phyloP scores from a whole-genome alignment of 2,797 vertebrate genomes.

The Parambassis ranga region DNA sequence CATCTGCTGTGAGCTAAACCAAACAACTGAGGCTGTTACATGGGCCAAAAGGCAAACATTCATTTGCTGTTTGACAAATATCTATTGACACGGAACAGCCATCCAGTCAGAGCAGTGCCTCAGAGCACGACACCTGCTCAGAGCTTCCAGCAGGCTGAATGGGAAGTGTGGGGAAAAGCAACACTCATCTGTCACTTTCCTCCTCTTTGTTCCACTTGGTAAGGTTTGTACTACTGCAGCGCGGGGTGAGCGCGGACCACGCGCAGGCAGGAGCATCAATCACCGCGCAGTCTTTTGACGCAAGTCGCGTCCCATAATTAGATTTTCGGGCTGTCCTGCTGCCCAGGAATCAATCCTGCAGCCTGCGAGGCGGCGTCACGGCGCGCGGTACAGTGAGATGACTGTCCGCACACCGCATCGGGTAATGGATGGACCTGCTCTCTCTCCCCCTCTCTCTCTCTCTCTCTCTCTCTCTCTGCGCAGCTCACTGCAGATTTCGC shows the following conservation, averaged over 20 bases:
- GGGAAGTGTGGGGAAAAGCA: slow-evolving; percentile 6
- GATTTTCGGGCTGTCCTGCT: slow-evolving; percentile 66
- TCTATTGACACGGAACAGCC: slow-evolving; percentile 22
- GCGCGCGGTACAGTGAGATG: neutral
- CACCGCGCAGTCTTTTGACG: slow-evolving; percentile 61
- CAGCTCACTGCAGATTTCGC: slow-evolving; percentile 52
- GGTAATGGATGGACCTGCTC: slow-evolving; percentile 2
- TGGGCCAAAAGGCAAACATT: slow-evolving; percentile 34
- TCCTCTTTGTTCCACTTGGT: slow-evolving; percentile 40
- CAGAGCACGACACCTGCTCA: slow-evolving; percentile 32
- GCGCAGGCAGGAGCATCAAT: slow-evolving; percentile 65
- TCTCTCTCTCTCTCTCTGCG: neutral
- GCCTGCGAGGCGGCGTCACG: neutral
- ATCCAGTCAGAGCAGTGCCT: neutral
- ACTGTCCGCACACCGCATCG: slow-evolving; percentile 20
- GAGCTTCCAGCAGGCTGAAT: neutral
- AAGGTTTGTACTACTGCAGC: slow-evolving; percentile 14
- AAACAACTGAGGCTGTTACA: slow-evolving; percentile 27
- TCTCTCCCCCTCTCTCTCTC: neutral
- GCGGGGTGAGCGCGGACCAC: slow-evolving; percentile 22
- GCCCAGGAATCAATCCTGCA: slow-evolving; percentile 62
- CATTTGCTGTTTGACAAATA: slow-evolving; percentile 18
- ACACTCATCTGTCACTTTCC: slow-evolving; percentile 45
- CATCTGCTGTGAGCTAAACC: slow-evolving; percentile 20
- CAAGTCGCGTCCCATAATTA: slow-evolving; percentile 74